Evolutionary conservation across 2,113 vertebrate genomes (phyloP).

Genomic region (Megalops atlanticus): DNA sequence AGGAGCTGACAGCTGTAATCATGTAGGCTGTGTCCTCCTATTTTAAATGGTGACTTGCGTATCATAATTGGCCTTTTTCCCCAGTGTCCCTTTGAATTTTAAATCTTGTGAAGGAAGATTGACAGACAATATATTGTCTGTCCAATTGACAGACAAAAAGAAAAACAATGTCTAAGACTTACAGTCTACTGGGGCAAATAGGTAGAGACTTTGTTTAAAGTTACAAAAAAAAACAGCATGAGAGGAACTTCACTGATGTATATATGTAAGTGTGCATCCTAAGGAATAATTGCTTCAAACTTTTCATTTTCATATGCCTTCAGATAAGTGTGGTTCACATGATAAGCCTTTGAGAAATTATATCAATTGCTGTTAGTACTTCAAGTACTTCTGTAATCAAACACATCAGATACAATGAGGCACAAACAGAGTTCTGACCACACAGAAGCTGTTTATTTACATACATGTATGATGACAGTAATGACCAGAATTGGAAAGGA

Average conservation of each 20-base stretch:
- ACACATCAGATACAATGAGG: not conserved
- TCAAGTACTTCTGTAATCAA: not conserved
- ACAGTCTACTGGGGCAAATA: not conserved
- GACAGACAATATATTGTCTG: not conserved
- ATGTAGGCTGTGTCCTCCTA: not conserved
- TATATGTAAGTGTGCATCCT: no score
- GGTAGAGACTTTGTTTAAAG: not conserved
- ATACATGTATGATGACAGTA: no score
- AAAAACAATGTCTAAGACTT: not conserved
- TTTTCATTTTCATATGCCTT: no score
- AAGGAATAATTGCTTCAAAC: no score
- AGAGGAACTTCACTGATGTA: no score
- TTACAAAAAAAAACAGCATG: no score
- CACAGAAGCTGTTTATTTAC: not conserved
- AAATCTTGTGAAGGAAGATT: not conserved
- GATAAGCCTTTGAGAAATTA: not conserved
- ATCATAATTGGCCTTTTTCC: not conserved
- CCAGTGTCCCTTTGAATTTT: not conserved
- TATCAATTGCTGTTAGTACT: not conserved
- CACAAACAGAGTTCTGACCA: not conserved
- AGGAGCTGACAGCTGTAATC: slow-evolving; percentile 43
- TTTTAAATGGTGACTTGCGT: not conserved
- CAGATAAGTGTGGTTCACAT: not conserved
- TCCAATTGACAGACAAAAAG: not conserved
- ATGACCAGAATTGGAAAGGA: not conserved